These are phyloP conservation scores for Neria commutata DNA, from an alignment of 2,888 invertebrate species.

Conservation along the genomic window DNA sequence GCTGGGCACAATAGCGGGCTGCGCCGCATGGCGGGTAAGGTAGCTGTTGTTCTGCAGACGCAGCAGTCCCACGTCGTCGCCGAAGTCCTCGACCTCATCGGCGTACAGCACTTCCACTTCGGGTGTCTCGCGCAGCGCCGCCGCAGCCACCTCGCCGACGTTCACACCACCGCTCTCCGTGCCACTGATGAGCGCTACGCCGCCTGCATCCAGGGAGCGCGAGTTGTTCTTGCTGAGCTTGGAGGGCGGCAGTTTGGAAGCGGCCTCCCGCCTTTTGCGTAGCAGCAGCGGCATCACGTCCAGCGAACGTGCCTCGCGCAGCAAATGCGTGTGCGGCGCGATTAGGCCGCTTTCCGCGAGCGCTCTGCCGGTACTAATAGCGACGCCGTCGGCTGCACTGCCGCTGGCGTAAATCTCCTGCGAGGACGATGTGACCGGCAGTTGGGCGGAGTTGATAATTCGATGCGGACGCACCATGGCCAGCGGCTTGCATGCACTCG, in stretches of 20 bases:
- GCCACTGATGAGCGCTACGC: constrained; percentile 44
- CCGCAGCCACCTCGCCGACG: constrained; percentile 32
- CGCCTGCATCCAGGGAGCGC: constrained; percentile 57
- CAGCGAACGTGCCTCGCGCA: constrained; percentile 70
- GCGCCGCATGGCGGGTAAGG: constrained; percentile 35
- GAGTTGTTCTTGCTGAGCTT: constrained; percentile 59
- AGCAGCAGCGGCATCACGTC: constrained; percentile 67
- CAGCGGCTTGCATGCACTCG: constrained; percentile 54
- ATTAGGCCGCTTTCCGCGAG: constrained; percentile 28
- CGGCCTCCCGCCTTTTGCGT: constrained; percentile 49
- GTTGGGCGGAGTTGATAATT: constrained; percentile 62
- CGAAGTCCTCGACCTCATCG: constrained; percentile 47
- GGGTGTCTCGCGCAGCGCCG: constrained; percentile 33
- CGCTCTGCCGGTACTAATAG: constrained; percentile 25
- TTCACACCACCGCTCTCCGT: constrained; percentile 42
- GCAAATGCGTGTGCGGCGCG: constrained; percentile 35
- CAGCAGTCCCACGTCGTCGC: constrained; percentile 50
- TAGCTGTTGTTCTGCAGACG: constrained; percentile 53
- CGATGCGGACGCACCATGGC: constrained; percentile 63
- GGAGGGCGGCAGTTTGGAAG: constrained; percentile 48
- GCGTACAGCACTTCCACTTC: constrained; percentile 9
- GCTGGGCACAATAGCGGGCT: constrained; percentile 43
- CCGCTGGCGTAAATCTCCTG: constrained; percentile 41
- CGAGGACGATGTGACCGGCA: constrained; percentile 39
- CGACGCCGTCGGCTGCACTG: constrained; percentile 5